Percentiles rank a stretch among this genome's conserved stretches.
Conservation (phyloP, 2,113 vertebrate genomes). For the Carassius auratus region DNA sequence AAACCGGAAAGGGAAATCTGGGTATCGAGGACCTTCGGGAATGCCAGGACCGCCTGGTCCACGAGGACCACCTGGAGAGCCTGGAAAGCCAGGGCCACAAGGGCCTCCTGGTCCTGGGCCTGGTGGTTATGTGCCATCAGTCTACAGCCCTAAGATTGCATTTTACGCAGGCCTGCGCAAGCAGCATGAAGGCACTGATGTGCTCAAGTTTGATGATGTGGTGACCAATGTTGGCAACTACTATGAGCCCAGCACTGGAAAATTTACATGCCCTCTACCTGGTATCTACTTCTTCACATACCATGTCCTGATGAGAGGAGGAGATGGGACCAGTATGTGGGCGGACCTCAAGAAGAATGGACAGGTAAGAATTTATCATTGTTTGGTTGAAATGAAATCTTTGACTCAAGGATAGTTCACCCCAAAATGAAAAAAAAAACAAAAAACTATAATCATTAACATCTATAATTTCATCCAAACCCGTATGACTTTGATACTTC, state of each 20-base stretch:
- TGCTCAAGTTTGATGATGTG: constrained; percentile 94
- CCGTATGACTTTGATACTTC: too few relatives aligned
- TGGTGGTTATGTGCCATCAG: constrained; percentile 85
- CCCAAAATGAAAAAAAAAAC: neutral
- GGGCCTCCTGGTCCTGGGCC: constrained; percentile 88
- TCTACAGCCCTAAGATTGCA: constrained; percentile 92
- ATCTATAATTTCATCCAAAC: neutral
- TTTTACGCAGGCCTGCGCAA: constrained; percentile 93
- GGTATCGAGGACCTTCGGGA: constrained; percentile 84
- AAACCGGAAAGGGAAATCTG: constrained; percentile 84
- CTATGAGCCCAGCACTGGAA: constrained; percentile 93
- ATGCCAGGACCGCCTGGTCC: constrained; percentile 82
- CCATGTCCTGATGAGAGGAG: constrained; percentile 96
- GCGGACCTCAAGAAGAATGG: constrained; percentile 94
- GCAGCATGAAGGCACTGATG: constrained; percentile 91
- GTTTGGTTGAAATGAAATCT: neutral
- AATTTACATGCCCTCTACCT: constrained; percentile 94
- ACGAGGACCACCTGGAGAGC: constrained; percentile 86
- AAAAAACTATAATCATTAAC: too few relatives aligned
- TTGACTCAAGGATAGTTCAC: neutral
- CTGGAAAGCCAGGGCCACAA: constrained; percentile 87
- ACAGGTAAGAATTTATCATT: constrained; percentile 77
- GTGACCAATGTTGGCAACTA: constrained; percentile 98
- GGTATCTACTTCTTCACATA: constrained; percentile 98
- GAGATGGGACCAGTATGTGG: constrained; percentile 96